phyloP scores from a whole-genome alignment of 2,797 vertebrate species.

The Microctenopoma lineatum region DNA sequence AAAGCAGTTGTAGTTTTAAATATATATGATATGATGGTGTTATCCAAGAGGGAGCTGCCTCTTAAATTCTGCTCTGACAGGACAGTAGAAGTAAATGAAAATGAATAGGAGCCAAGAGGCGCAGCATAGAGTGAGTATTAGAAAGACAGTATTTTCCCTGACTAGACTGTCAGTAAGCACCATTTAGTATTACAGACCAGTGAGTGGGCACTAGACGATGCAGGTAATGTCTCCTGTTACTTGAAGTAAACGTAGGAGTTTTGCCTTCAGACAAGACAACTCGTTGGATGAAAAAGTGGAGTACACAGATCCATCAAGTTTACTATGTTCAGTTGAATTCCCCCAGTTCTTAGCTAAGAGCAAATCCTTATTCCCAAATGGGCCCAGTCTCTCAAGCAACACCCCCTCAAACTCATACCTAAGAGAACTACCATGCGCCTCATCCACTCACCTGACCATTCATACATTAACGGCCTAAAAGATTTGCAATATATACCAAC shows the following conservation, averaged over 20 bases:
- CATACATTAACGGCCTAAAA: not conserved
- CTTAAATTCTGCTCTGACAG: slow-evolving; percentile 21
- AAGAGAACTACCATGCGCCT: not conserved
- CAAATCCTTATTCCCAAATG: slow-evolving; percentile 9
- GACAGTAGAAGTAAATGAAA: slow-evolving; percentile 21
- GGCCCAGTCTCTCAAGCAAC: not conserved
- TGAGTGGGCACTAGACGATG: slow-evolving; percentile 23
- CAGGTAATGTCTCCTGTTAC: slow-evolving; percentile 33
- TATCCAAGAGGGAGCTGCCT: slow-evolving; percentile 13
- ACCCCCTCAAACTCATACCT: slow-evolving; percentile 6
- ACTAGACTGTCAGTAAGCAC: slow-evolving; percentile 29
- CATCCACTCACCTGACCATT: not conserved
- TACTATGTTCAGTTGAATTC: slow-evolving; percentile 5
- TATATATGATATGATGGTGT: slow-evolving; percentile 18
- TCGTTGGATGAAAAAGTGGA: slow-evolving; percentile 7
- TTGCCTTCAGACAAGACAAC: slow-evolving; percentile 5
- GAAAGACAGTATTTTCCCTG: slow-evolving; percentile 5
- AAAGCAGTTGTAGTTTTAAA: not conserved
- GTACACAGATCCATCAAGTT: slow-evolving; percentile 19
- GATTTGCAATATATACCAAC: not conserved
- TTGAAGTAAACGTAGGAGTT: slow-evolving; percentile 13
- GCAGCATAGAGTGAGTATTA: slow-evolving; percentile 20
- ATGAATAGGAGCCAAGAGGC: slow-evolving; percentile 21
- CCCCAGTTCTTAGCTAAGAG: slow-evolving; percentile 15
- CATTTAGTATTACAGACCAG: slow-evolving; percentile 20